phyloP scores from a whole-genome alignment of 2,888 invertebrate species.

The Stratiomys singularior region DNA sequence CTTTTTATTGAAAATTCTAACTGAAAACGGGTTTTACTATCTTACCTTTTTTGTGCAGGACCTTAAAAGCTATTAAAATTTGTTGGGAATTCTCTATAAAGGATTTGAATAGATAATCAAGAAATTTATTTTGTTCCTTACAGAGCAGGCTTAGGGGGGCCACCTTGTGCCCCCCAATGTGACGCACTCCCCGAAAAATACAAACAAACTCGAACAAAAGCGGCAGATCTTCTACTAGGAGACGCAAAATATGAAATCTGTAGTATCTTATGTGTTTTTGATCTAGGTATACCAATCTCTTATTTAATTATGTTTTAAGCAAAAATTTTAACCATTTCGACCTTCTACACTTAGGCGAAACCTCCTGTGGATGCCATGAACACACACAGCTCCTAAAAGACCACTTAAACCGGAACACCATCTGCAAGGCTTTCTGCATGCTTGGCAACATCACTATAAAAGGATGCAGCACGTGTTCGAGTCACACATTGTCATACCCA shows the following conservation, averaged over 20 bases:
- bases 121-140: slow-evolving; percentile 46
- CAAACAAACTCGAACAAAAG: background rate
- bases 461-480: slow-evolving; percentile 61
- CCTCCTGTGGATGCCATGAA: slow-evolving; percentile 51
- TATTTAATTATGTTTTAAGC: no score
- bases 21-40: no score
- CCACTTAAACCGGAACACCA: slow-evolving; percentile 52
- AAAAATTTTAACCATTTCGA: no score
- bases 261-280: slow-evolving; percentile 70
- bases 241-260: slow-evolving; percentile 66
- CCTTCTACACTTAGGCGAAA: no score
- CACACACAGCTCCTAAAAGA: background rate
- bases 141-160: slow-evolving; percentile 63
- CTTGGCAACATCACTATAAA: slow-evolving; percentile 56
- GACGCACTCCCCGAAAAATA: slow-evolving; percentile 40
- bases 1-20: no score
- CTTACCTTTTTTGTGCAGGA: no score
- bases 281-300: no score
- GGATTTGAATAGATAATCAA: no score
- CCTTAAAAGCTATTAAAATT: no score
- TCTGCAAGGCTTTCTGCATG: slow-evolving; percentile 60
- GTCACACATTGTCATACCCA: slow-evolving; percentile 22
- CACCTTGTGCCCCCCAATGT: slow-evolving; percentile 56
- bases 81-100: no score
- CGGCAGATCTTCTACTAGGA: slow-evolving; percentile 53